Percentiles rank a stretch among this genome's conserved stretches.
Evolutionary conservation across 1,140 invertebrate genomes (phyloP).

Genomic region (Gryllus bimaculatus): DNA sequence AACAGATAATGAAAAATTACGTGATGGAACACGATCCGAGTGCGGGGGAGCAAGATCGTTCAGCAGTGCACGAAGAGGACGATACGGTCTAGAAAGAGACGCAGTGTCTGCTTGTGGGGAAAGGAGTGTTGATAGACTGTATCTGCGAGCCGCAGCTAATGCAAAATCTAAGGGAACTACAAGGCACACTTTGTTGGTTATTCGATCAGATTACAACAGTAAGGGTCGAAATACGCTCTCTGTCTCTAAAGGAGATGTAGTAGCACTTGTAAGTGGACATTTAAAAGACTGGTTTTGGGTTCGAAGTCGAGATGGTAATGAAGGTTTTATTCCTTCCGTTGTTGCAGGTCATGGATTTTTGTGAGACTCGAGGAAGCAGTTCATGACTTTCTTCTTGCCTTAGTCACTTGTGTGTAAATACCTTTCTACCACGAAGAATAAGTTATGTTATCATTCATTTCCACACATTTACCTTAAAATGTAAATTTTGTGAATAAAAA

Average conservation of each 20-base stretch:
- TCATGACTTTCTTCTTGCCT: neutral
- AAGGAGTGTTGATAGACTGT: slow-evolving; percentile 56
- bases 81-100: slow-evolving; percentile 33
- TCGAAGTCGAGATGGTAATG: slow-evolving; percentile 50
- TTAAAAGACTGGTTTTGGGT: slow-evolving; percentile 63
- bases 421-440: too few species aligned
- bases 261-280: slow-evolving; percentile 46
- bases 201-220: slow-evolving; percentile 52
- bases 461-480: too few species aligned
- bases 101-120: slow-evolving; percentile 46
- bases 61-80: slow-evolving; percentile 33
- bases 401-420: neutral
- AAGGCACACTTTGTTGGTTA: slow-evolving; percentile 54
- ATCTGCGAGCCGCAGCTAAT: slow-evolving; percentile 45
- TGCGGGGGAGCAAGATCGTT: slow-evolving; percentile 29
- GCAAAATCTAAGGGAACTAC: slow-evolving; percentile 28
- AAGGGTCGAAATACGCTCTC: slow-evolving; percentile 44
- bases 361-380: slow-evolving; percentile 31
- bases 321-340: slow-evolving; percentile 67
- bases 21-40: slow-evolving; percentile 37
- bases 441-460: too few species aligned
- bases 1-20: slow-evolving; percentile 57
- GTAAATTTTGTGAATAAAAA: too few species aligned
- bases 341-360: slow-evolving; percentile 63
- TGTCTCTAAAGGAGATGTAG: slow-evolving; percentile 62